Evolutionary conservation across 2,113 vertebrate species (phyloP).

Genomic region (Epinephelus lanceolatus): DNA sequence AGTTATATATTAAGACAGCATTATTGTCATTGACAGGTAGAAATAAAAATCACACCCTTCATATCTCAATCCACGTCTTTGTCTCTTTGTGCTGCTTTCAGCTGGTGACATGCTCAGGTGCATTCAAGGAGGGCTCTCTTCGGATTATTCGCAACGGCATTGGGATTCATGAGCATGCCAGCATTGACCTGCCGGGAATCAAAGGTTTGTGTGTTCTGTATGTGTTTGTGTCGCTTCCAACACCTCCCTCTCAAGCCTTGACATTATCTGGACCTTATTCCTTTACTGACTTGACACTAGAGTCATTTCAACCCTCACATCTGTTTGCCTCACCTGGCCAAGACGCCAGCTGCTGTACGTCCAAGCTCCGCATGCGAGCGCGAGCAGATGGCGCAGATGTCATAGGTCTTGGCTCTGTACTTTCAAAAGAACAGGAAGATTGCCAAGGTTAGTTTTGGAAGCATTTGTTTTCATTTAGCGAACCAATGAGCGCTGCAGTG

Average conservation of each 20-base stretch:
- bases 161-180: slow-evolving; percentile 98
- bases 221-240: slow-evolving; percentile 18
- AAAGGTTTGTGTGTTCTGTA: slow-evolving; percentile 88
- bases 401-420: slow-evolving; percentile 18
- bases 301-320: slow-evolving; percentile 47
- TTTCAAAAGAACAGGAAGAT: slow-evolving; percentile 16
- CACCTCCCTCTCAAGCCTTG: slow-evolving; percentile 2
- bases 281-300: slow-evolving; percentile 18
- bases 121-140: slow-evolving; percentile 97
- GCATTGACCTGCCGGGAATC: slow-evolving; percentile 97
- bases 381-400: slow-evolving; percentile 54
- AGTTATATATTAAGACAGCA: not conserved
- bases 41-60: not conserved
- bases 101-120: slow-evolving; percentile 98
- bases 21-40: not conserved
- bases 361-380: not conserved
- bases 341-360: slow-evolving; percentile 43
- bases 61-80: slow-evolving; percentile 19
- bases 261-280: slow-evolving; percentile 43
- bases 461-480: slow-evolving; percentile 61
- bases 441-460: slow-evolving; percentile 21
- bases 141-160: slow-evolving; percentile 98
- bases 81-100: slow-evolving; percentile 68
- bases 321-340: slow-evolving; percentile 42
- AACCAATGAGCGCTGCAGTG: slow-evolving; percentile 3